Percentiles rank a stretch among this genome's conserved stretches.
These are phyloP conservation scores for Amphiprion percula DNA, from an alignment of 2,113 vertebrate genomes.

Conservation along the genomic window DNA sequence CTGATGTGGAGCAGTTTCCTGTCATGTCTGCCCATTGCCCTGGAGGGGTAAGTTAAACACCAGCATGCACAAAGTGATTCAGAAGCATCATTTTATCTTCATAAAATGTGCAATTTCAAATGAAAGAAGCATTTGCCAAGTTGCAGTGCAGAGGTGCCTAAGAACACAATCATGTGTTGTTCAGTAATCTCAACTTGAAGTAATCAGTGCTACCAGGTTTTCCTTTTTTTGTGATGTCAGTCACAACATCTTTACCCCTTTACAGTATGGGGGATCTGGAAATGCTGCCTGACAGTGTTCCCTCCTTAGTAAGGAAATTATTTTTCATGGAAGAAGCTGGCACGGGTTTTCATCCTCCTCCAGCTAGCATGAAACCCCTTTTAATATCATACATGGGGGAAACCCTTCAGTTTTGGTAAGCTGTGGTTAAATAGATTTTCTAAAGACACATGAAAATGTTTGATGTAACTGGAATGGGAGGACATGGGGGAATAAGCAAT, in stretches of 20 bases:
- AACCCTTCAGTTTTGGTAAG: slow-evolving; percentile 1
- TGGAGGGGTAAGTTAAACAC: slow-evolving; percentile 25
- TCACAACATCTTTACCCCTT: background rate
- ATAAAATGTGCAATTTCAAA: background rate
- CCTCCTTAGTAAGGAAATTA: slow-evolving; percentile 13
- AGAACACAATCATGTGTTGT: background rate
- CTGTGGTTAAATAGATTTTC: slow-evolving; percentile 17
- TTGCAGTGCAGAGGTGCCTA: background rate
- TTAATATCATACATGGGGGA: background rate
- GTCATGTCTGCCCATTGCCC: background rate
- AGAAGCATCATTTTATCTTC: background rate
- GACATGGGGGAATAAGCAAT: background rate
- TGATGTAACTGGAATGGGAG: background rate
- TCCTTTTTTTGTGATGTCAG: background rate
- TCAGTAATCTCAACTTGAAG: too few relatives aligned
- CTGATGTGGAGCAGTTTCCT: slow-evolving; percentile 48
- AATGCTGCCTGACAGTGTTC: background rate
- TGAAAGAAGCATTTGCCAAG: background rate
- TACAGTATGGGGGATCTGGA: slow-evolving; percentile 6
- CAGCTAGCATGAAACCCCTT: slow-evolving; percentile 3
- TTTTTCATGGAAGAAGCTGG: slow-evolving; percentile 11
- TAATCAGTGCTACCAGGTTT: too few relatives aligned
- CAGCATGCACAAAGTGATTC: background rate
- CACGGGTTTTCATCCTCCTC: background rate
- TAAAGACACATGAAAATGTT: background rate